These are phyloP conservation scores for Oligia latruncula DNA, from an alignment of 2,888 invertebrate genomes.

Conservation along the genomic window DNA sequence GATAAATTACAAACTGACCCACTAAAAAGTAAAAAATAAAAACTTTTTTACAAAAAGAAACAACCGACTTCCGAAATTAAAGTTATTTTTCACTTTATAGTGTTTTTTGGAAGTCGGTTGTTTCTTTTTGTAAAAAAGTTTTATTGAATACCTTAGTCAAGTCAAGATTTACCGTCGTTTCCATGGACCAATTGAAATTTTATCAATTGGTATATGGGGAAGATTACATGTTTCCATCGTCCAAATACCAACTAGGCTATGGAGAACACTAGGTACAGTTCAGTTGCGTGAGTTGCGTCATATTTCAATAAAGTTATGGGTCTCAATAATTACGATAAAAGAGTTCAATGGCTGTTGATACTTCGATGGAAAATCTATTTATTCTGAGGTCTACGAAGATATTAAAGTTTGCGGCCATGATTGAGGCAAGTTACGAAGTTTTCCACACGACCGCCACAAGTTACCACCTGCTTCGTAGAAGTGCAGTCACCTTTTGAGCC, in stretches of 20 bases:
- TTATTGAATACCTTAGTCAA: not conserved
- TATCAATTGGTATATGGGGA: too few species aligned
- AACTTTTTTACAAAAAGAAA: too few species aligned
- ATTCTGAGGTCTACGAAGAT: conserved; percentile 73
- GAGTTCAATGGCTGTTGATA: conserved; percentile 27
- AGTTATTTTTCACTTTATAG: too few species aligned
- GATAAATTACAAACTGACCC: too few species aligned
- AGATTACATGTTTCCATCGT: too few species aligned
- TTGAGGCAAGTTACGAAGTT: conserved; percentile 76
- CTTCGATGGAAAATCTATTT: conserved; percentile 59
- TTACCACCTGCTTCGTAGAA: conserved; percentile 78
- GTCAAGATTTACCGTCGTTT: not conserved
- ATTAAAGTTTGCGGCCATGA: conserved; percentile 77
- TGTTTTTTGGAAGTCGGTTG: too few species aligned
- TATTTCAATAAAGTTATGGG: not conserved
- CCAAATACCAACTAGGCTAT: too few species aligned
- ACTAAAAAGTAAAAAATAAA: too few species aligned
- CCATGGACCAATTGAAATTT: too few species aligned
- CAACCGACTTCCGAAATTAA: too few species aligned
- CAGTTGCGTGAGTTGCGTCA: not conserved
- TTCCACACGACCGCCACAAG: conserved; percentile 74
- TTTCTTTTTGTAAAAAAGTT: too few species aligned
- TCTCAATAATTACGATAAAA: not conserved
- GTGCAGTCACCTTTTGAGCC: conserved; percentile 84
- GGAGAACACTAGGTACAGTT: not conserved